Evolutionary conservation across 2,113 vertebrate species (phyloP).

Genomic region (Vombatus ursinus): DNA sequence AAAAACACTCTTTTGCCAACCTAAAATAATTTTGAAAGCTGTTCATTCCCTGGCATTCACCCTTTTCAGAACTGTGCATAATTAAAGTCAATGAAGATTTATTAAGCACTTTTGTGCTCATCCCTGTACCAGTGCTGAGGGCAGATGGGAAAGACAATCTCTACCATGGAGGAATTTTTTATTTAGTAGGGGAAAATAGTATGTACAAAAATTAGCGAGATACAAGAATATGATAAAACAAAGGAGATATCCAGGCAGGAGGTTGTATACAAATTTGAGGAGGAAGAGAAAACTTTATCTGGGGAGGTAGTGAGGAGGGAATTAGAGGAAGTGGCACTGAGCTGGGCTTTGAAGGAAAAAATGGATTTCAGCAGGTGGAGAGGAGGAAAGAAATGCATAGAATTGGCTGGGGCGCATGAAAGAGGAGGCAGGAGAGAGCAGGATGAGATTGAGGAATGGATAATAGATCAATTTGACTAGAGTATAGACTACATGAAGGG

Average conservation of each 20-base stretch:
- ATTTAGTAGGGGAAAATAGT: background rate
- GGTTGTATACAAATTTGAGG: background rate
- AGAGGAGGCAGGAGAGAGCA: background rate
- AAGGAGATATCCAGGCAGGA: background rate
- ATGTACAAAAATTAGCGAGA: background rate
- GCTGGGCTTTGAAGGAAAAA: background rate
- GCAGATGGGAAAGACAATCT: background rate
- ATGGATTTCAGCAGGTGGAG: background rate
- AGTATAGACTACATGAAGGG: background rate
- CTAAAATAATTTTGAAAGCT: background rate
- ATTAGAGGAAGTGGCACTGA: background rate
- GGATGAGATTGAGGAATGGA: background rate
- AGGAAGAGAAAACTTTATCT: background rate
- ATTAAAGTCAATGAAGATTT: background rate
- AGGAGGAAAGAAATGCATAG: background rate
- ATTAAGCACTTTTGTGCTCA: background rate
- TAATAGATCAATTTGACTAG: no score
- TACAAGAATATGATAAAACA: background rate
- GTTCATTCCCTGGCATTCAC: background rate
- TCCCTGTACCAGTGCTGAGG: background rate
- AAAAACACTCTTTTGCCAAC: background rate
- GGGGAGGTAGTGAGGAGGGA: background rate
- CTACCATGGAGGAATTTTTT: background rate
- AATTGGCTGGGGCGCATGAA: background rate
- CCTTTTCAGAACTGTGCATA: background rate